phyloP scores from a whole-genome alignment of 53 echinoderm and acorn worm species.

The Luidia sarsii region DNA sequence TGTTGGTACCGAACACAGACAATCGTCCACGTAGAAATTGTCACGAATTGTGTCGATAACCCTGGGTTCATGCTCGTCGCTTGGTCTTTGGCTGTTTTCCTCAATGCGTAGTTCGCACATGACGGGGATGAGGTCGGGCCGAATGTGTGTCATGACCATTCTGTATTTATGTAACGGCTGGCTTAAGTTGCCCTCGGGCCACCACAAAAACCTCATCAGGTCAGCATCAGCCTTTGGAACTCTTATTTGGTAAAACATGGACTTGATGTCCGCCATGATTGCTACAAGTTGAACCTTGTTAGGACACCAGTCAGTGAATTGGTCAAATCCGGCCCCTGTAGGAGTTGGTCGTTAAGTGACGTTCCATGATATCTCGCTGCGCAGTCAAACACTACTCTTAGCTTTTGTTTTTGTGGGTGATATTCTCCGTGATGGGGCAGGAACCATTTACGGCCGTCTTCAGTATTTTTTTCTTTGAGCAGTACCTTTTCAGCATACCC shows the following conservation, averaged over 20 bases:
- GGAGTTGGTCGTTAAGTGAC: slow-evolving; percentile 69
- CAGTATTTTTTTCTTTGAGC: slow-evolving; percentile 2
- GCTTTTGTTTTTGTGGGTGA: slow-evolving; percentile 55
- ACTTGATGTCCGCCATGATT: slow-evolving; percentile 65
- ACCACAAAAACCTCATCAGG: slow-evolving; percentile 58
- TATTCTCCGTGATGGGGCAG: slow-evolving; percentile 55
- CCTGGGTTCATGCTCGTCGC: slow-evolving; percentile 7
- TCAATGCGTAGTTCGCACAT: slow-evolving; percentile 53
- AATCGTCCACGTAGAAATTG: slow-evolving; percentile 71
- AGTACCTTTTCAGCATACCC: slow-evolving; percentile 54
- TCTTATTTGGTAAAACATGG: slow-evolving; percentile 72
- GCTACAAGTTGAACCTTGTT: slow-evolving; percentile 61
- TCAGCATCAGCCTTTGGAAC: slow-evolving; percentile 47
- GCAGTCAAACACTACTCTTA: slow-evolving; percentile 75
- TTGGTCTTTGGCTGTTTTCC: slow-evolving; percentile 50
- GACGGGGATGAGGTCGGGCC: slow-evolving; percentile 62
- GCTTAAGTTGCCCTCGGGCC: slow-evolving; percentile 45
- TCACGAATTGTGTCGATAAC: slow-evolving; percentile 5
- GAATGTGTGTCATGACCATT: slow-evolving; percentile 76
- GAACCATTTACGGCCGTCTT: slow-evolving; percentile 52
- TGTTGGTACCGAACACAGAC: slow-evolving; percentile 35
- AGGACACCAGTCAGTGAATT: slow-evolving; percentile 64
- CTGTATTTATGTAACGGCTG: slow-evolving; percentile 48
- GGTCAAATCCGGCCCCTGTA: slow-evolving; percentile 70
- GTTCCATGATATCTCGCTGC: slow-evolving; percentile 64